Evolutionary conservation across 2,888 invertebrate species (phyloP), one percentile per base, ranked within the genome.

Genomic region (Cryptocephalus moraei): DNA sequence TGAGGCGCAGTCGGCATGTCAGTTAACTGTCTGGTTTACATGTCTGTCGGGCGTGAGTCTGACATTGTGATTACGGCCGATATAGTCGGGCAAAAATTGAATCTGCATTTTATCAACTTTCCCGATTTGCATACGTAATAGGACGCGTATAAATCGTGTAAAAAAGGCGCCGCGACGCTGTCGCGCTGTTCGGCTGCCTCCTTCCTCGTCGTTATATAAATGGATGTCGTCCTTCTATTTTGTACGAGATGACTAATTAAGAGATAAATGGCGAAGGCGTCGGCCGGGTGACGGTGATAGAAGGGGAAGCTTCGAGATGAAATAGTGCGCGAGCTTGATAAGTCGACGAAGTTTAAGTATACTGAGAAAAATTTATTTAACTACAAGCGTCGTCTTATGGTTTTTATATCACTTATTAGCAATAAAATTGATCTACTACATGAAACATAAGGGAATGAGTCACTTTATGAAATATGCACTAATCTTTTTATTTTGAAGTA

Each of bases 21-120:
- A 74, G 72, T 74, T 73, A 69, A 63, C 73, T 73, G 74, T 73
- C 74, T 74, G 68, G 73, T 74, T 74, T 67, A 66, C 67, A 66
- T 65, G 66, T 65, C 67, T 67, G 65, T 63, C 60, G 63, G 62
- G 65, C 60, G 36, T 36, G 36, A 36, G 36, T 52, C 59, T 62
- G 61, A 59, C 63, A 60, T 63, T 62, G 58, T 63, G 62, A 64
- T 64, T 63, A 63, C 59, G 58, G 61, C 57, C 63, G 62, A 64
- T 22, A 22, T 63, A 62, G 64, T 61, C 62, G 57, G 11, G 62
- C 62, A 67, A 66, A 66, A 66, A 66, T 65, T 62, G 63, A 62
- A 66, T 66, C 65, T 65, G 62, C 66, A 66, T 66, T 66, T 66
- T 65, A 65, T 66, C 66, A 66, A 63, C 63, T 36, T 65, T 56